These are phyloP conservation scores for Phrynocephalus forsythii DNA, from an alignment of 2,797 vertebrate species.

Conservation along the genomic window DNA sequence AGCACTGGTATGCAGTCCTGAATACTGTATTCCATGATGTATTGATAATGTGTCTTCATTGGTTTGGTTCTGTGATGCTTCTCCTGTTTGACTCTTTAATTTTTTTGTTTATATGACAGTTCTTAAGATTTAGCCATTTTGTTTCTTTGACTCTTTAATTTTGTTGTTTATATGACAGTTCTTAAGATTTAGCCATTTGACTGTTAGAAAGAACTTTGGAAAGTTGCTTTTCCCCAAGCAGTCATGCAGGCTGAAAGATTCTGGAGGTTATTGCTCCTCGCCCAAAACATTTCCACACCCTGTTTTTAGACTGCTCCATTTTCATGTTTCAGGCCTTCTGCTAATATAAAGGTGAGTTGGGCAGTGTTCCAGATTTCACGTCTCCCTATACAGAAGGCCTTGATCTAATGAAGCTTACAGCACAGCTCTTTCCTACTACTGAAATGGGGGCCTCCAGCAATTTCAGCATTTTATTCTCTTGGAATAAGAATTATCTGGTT, in stretches of 20 bases:
- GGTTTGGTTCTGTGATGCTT: no score
- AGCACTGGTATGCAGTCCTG: background rate
- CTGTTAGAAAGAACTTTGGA: background rate
- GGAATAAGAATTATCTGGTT: slow-evolving; percentile 24
- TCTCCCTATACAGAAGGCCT: background rate
- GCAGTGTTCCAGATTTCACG: background rate
- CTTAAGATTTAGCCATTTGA: background rate
- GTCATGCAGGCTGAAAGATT: no score
- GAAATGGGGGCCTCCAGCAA: slow-evolving; percentile 4
- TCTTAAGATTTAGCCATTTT: no score
- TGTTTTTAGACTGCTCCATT: slow-evolving; percentile 3
- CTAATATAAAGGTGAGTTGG: slow-evolving; percentile 15
- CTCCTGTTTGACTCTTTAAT: no score
- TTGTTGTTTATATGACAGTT: background rate
- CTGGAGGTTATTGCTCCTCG: no score
- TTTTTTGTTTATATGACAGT: no score
- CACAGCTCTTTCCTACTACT: background rate
- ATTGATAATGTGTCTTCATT: no score
- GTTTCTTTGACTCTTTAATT: no score
- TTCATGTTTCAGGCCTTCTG: background rate
- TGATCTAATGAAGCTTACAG: background rate
- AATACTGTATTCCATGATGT: no score
- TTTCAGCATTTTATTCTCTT: slow-evolving; percentile 21
- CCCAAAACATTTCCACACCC: no score
- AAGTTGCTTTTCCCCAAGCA: no score